Base-by-base conservation (phyloP, 1,140 invertebrate species). In the Copidosoma floridanum region DNA sequence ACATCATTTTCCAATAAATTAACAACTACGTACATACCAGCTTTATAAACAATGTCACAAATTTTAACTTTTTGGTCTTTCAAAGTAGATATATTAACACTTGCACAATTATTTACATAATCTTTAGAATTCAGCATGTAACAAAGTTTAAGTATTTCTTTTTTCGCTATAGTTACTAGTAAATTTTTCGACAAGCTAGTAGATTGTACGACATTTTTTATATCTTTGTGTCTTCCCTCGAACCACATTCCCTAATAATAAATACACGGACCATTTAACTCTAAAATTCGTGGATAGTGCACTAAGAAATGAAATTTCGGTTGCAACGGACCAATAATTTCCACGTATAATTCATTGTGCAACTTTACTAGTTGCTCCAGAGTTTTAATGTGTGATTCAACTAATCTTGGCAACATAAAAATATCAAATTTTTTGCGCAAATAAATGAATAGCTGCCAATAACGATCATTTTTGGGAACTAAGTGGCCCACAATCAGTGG, bases 251-350 rank as follows among this genome's bases (percentile, higher is more conserved):
- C 16, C 52, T 40, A 54, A 18, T 27, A 54, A 43, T 54, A 14
- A 20, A 54, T 29, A 6, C 23, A 41, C 2, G 52, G 52, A 3
- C 52, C 52, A 54, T 12, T 11, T 26, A 29, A 18, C 1, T 3
- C 1, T 10, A 43, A 27, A 16, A 54, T 40, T 26, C 14, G 6
- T 3, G 37, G 23, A 11, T 54, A 54, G 29, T 54, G 52, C 11
- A 26, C 29, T 29, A 54, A 38, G 14, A 54, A 54, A 43, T 54
- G 52, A 43, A 24, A 54, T n/a, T 54, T 54, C 14, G 52, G 38
- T 20, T 54, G 24, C 21, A 54, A 29, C 29, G 37, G 2, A 3
- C 40, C 26, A 43, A 26, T 27, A n/a, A 54, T 14, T 54, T 40
- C 20, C 29, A 43, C 14, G 14, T 54, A 54, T 3, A 54, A 18